Evolutionary conservation across 2,797 vertebrate genomes (phyloP), one percentile per base, ranked within the genome.

Genomic region (Ataeniobius toweri): DNA sequence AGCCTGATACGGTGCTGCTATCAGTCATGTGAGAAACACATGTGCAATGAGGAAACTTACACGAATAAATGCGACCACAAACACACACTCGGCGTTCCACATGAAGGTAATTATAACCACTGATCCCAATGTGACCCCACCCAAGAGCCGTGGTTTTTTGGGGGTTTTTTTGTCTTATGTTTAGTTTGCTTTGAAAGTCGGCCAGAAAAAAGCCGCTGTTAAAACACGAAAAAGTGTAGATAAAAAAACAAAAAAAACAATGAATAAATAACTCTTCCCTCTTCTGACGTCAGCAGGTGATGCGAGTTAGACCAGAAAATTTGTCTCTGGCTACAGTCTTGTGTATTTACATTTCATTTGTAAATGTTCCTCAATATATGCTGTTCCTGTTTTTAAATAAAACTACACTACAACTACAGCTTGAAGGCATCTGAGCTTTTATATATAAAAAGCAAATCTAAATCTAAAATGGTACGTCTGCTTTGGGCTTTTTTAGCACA

Each of bases 21-120:
- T 91, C 94, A 88, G 88, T 89, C 87, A 92, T 91, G 89, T 88
- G 91, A 90, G 80, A 87, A 87, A 87, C 77, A 31, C 80, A 85
- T 67, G 70, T 79, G 86, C 71, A 75, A 72, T 68, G 56, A 53
- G 67, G 55, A 82, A 72, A 74, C 59, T 73, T 50, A 74, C 73
- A 46, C 76, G 18, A 46, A 48, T 65, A 75, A 72, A 55, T 75
- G 70, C 48, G 24, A 68, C 78, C 55, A 80, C 72, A 50, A 75
- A 58, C 67, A 53, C 31, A 44, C 26, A 72, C 36, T 36, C 44
- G 13, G 2, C 1, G 18, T 63, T 80, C 80, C 56, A 53, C 56
- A 78, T 50, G 75, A 78, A 28, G 79, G 28, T 71, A 85, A 72
- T 72, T 48, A 78, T 71, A 81, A 44, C 44, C 41, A 56, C 31